Evolutionary conservation across 2,888 invertebrate species (phyloP), one percentile per base, ranked within the genome.

Genomic region (Hetaerina titia): DNA sequence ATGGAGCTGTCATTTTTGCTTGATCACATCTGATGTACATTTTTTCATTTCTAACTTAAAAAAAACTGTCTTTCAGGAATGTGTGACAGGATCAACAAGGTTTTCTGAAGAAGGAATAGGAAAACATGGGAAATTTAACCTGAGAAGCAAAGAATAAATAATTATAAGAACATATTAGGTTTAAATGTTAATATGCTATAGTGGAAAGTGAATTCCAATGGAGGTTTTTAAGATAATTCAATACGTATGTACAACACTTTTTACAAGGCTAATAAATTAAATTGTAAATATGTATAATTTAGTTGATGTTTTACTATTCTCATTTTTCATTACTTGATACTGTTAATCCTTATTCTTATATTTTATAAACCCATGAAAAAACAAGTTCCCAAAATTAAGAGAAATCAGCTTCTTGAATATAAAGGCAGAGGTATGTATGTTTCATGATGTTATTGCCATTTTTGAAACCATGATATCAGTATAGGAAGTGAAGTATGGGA

Each of bases 31-130:
- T 8, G 22, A 11, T 57, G 57, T 89, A 89, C n/a, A 6, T 57
- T 22, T 89, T 89, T 57, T n/a, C 7, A 69, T 4, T 81, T 11
- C 22, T n/a, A 19, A 19, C 15, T 6, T n/a, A 15, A 9, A 81
- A 13, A 13, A 81, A 74, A 81, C 63, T 57, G 45, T 57, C 90
- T 87, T 95, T 8, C 97, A 97, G 0, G 97, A 98, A 95, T 98
- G 98, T 96, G 98, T 98, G 95, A 97, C 98, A 81, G 96, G 97
- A 5, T 98, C 98, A 5, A 98, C 98, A 11, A 97, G 97, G 96
- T 98, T 97, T 96, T 98, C 98, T 96, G 97, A 98, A 95, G 97
- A 97, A 95, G 98, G 98, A 95, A 96, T 98, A 92, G 98, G 98
- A 1, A 97, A 97, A 96, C 98, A 98, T 96, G 98, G 98, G 5